Conservation (phyloP, 2,888 invertebrate genomes). For the Drosophila prolongata region DNA sequence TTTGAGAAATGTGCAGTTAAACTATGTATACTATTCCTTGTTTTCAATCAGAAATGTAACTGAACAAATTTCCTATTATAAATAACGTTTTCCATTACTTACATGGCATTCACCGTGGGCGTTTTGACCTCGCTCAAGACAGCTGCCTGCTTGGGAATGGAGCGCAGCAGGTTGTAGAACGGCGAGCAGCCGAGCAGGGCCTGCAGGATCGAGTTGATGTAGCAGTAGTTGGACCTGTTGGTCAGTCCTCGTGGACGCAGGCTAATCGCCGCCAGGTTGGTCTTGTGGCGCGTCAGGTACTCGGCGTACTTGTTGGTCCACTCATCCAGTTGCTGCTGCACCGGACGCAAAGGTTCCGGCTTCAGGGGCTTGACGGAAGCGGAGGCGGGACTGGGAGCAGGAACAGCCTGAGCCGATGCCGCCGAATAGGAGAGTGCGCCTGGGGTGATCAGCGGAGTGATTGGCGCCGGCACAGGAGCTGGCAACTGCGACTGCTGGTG, state of each 20-base stretch:
- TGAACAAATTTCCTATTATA: too few relatives aligned
- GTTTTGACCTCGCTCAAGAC: conserved; percentile 87
- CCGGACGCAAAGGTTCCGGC: conserved; percentile 48
- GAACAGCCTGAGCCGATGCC: conserved; percentile 84
- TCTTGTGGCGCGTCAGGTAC: conserved; percentile 89
- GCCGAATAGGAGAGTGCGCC: conserved; percentile 84
- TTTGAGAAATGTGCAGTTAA: too few relatives aligned
- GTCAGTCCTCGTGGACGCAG: conserved; percentile 95
- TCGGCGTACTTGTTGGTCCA: conserved; percentile 87
- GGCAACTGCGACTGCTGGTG: conserved; percentile 67
- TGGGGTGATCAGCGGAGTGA: conserved; percentile 76
- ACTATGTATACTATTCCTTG: too few relatives aligned
- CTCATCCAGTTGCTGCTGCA: conserved; percentile 77
- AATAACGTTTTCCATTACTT: conserved; percentile 5
- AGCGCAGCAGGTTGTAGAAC: conserved; percentile 95
- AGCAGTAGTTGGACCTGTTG: conserved; percentile 98
- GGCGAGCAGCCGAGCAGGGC: conserved; percentile 97
- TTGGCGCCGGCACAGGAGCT: conserved; percentile 67
- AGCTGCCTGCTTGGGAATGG: conserved; percentile 88
- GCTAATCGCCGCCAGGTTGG: conserved; percentile 92
- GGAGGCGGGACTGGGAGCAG: conserved; percentile 60
- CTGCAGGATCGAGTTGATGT: conserved; percentile 97
- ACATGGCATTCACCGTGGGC: conserved; percentile 97
- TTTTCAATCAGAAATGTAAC: too few relatives aligned
- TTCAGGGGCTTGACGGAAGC: conserved; percentile 62